These are phyloP conservation scores for Mercenaria mercenaria DNA, from an alignment of 1,140 invertebrate genomes.

Conservation along the genomic window DNA sequence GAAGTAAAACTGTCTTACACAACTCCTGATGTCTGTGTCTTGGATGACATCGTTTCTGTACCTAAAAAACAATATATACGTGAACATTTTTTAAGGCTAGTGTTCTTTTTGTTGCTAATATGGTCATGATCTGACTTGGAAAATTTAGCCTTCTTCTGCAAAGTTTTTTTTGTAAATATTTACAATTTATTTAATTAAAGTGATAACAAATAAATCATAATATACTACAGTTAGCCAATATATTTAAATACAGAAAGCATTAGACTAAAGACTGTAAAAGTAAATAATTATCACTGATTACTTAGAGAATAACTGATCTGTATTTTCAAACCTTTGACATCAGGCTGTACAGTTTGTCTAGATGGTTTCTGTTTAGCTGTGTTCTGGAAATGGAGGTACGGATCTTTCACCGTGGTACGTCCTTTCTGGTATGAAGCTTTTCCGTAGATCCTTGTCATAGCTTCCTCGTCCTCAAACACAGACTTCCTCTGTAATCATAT, in stretches of 20 bases:
- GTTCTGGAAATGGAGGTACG: constrained; percentile 82
- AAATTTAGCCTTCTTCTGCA: too few relatives aligned
- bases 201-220: too few relatives aligned
- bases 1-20: constrained; percentile 79
- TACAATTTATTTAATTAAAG: too few relatives aligned
- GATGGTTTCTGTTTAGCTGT: constrained; percentile 71
- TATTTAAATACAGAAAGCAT: too few relatives aligned
- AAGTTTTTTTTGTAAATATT: too few relatives aligned
- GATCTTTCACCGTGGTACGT: constrained; percentile 81
- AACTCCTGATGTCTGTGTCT: constrained; percentile 71
- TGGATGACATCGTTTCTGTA: constrained; percentile 75
- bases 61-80: constrained; percentile 53
- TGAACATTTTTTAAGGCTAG: too few relatives aligned
- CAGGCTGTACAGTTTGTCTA: constrained; percentile 47
- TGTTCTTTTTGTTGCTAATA: too few relatives aligned
- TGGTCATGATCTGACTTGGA: too few relatives aligned
- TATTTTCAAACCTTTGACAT: constrained; percentile 68
- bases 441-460: constrained; percentile 81
- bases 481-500: constrained; percentile 46
- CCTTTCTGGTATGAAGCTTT: constrained; percentile 81
- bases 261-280: too few relatives aligned
- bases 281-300: too few relatives aligned
- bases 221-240: too few relatives aligned
- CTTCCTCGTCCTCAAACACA: constrained; percentile 76
- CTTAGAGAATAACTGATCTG: too few relatives aligned